Evolutionary conservation across 2,797 vertebrate genomes (phyloP).

Genomic region (Alectoris magna): DNA sequence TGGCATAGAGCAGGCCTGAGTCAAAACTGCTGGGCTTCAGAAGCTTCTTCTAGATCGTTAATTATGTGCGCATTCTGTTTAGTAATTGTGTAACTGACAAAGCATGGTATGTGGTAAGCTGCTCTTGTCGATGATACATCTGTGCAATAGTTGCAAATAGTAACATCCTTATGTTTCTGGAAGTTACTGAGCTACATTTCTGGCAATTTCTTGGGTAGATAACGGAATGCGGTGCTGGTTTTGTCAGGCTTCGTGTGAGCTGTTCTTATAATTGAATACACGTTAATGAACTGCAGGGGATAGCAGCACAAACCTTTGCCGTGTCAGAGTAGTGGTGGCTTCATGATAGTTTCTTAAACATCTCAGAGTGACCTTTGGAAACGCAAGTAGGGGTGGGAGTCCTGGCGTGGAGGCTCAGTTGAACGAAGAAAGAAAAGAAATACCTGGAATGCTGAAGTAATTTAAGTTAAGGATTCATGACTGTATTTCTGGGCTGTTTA

Average conservation of each 20-base stretch:
- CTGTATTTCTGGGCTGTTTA: background rate
- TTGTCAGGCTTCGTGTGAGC: background rate
- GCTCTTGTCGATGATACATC: background rate
- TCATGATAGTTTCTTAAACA: background rate
- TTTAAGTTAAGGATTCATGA: background rate
- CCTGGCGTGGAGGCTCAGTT: background rate
- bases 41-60: background rate
- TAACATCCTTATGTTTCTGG: background rate
- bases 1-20: background rate
- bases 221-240: background rate
- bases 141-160: background rate
- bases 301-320: background rate
- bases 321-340: background rate
- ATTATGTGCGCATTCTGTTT: background rate
- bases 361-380: background rate
- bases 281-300: background rate
- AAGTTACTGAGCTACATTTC: background rate
- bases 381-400: background rate
- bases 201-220: background rate
- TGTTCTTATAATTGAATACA: background rate
- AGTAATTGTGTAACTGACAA: background rate
- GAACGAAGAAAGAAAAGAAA: background rate
- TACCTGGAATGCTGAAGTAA: background rate
- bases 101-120: background rate
- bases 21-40: background rate